Evolutionary conservation across 2,113 vertebrate species (phyloP).

Genomic region (Saguinus midas): DNA sequence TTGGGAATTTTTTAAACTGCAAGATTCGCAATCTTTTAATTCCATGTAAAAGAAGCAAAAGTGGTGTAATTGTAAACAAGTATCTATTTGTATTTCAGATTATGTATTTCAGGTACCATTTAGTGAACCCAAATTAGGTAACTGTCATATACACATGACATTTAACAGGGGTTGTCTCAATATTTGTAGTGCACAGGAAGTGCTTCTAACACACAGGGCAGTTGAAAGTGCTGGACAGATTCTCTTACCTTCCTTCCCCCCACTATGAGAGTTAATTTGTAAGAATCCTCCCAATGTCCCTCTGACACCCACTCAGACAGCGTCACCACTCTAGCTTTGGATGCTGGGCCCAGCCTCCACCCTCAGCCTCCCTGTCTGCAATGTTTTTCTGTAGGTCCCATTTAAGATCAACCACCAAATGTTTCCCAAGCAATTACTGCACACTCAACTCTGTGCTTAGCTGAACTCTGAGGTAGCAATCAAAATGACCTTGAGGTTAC

Average conservation of each 20-base stretch:
- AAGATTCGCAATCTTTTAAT: constrained; percentile 19
- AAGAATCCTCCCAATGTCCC: background rate
- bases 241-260: background rate
- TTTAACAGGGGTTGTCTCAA: background rate
- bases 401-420: constrained; percentile 34
- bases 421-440: constrained; percentile 23
- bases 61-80: constrained; percentile 26
- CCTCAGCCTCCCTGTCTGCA: background rate
- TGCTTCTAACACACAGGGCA: background rate
- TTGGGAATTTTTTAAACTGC: background rate
- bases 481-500: background rate
- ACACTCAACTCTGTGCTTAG: constrained; percentile 17
- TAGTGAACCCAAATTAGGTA: constrained; percentile 31
- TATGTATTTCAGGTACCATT: constrained; percentile 14
- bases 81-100: constrained; percentile 50
- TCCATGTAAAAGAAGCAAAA: background rate
- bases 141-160: background rate
- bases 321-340: background rate
- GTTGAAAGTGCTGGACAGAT: background rate
- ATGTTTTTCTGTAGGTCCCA: background rate
- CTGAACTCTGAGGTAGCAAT: background rate
- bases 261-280: background rate
- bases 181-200: background rate
- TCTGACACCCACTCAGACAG: background rate
- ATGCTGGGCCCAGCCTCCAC: background rate